Percentiles rank a stretch among this genome's conserved stretches.
Conservation (phyloP, 1,140 invertebrate genomes). For the Drosophila sp. region DNA sequence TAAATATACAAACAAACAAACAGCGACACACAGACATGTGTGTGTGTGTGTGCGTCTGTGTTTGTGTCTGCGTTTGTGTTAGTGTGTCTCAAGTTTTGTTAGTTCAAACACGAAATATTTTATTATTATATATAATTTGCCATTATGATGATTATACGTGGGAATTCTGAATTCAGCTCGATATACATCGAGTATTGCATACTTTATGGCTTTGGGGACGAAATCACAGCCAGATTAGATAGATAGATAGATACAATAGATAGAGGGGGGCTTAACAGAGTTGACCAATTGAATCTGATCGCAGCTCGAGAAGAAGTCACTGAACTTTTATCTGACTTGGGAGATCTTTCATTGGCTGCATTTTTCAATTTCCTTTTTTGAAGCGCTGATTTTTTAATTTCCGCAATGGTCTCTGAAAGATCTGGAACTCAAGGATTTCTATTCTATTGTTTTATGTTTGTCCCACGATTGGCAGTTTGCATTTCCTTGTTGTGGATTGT, state of each 20-base stretch:
- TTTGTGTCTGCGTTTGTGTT: background rate
- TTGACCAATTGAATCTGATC: constrained; percentile 40
- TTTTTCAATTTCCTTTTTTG: background rate
- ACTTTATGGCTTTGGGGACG: constrained; percentile 66
- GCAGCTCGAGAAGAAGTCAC: background rate
- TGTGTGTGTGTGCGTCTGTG: background rate
- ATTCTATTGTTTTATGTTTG: background rate
- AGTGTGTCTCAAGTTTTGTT: constrained; percentile 55
- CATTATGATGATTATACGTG: constrained; percentile 79
- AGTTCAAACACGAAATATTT: constrained; percentile 80
- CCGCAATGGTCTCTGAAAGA: background rate
- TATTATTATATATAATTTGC: constrained; percentile 82
- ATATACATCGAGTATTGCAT: constrained; percentile 61
- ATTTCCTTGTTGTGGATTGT: background rate
- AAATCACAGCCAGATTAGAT: constrained; percentile 45
- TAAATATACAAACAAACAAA: constrained; percentile 36
- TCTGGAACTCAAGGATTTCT: background rate
- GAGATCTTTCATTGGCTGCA: too few species aligned
- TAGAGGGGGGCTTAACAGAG: background rate
- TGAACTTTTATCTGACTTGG: too few species aligned
- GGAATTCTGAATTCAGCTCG: constrained; percentile 52
- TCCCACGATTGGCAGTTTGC: background rate
- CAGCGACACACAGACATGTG: background rate
- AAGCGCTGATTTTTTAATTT: background rate
- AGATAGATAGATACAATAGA: background rate